Evolutionary conservation across 2,888 invertebrate genomes (phyloP), one percentile per base, ranked within the genome.

Genomic region (Lepidonotus clava): DNA sequence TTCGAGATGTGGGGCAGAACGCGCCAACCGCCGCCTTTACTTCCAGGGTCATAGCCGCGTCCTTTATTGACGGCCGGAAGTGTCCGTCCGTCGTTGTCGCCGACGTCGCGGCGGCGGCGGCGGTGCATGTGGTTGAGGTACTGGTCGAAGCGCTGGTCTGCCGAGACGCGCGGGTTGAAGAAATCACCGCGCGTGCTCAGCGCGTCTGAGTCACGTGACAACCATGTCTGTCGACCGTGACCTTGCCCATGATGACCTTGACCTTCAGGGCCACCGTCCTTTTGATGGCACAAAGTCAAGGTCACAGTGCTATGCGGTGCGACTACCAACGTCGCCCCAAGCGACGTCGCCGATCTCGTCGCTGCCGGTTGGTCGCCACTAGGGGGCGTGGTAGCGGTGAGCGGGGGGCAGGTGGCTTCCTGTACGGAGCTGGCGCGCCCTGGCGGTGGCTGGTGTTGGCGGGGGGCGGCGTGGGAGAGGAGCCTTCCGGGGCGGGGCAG

Each of bases 121-220:
- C n/a, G 4, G 8, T 71, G 71, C 87, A 88, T 83, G 24, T 87
- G 86, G 6, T 14, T 11, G 11, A 88, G 76, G 66, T 88, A 88
- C 18, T 86, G 85, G 18, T 88, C 88, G 46, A 86, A 88, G 11
- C 87, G 83, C 32, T 84, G 84, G 8, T 87, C 86, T 40, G 88
- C 87, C 2, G 88, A 86, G 14, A 87, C 77, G 5, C 40, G 34
- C n/a, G 88, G 88, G 61, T 88, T 87, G 86, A 77, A 87, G 46
- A 87, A 87, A 34, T 88, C 87, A 38, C 87, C 86, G 46, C 86
- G 86, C 5, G 88, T 87, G 46, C 86, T 46, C 28, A 88, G 84
- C 28, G 86, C 86, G 21, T 87, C 86, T n/a, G 86, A 46, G 8
- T 36, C 36, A 34, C n/a, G 36, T 34, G 36, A 71, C 38, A 18